Evolutionary conservation across 2,113 vertebrate species (phyloP).

Genomic region (Tenrec ecaudatus): DNA sequence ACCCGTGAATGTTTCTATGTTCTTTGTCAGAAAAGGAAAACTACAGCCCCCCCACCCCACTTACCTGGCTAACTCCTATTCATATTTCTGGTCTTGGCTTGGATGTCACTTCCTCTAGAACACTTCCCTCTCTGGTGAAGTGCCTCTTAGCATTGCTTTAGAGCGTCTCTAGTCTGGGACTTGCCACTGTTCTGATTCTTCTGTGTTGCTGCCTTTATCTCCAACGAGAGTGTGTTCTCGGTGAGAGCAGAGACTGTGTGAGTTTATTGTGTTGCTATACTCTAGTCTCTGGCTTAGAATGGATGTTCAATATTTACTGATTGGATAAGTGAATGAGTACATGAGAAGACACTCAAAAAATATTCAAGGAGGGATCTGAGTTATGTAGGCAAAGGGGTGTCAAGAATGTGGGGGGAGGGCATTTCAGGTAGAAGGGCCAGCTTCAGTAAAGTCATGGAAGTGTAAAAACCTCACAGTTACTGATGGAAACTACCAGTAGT

Average conservation of each 20-base stretch:
- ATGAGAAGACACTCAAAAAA: background rate
- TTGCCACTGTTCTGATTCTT: background rate
- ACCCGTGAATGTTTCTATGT: background rate
- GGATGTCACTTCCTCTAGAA: background rate
- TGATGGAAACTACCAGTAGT: background rate
- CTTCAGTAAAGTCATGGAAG: background rate
- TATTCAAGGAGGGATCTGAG: background rate
- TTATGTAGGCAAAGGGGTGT: background rate
- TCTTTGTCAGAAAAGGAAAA: background rate
- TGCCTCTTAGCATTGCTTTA: background rate
- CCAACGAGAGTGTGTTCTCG: background rate
- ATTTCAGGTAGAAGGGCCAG: background rate
- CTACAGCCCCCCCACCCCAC: rapidly evolving
- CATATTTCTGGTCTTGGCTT: background rate
- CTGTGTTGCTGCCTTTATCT: background rate
- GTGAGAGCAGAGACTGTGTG: background rate
- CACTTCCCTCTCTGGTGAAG: background rate
- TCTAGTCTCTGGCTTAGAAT: background rate
- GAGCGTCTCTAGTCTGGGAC: background rate
- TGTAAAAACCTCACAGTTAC: background rate
- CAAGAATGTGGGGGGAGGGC: background rate
- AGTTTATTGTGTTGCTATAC: background rate
- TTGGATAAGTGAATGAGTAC: conserved; percentile 5
- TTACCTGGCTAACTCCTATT: background rate
- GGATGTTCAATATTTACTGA: background rate